These are phyloP conservation scores for Acridotheres tristis DNA, from an alignment of 2,797 vertebrate genomes.

Conservation along the genomic window DNA sequence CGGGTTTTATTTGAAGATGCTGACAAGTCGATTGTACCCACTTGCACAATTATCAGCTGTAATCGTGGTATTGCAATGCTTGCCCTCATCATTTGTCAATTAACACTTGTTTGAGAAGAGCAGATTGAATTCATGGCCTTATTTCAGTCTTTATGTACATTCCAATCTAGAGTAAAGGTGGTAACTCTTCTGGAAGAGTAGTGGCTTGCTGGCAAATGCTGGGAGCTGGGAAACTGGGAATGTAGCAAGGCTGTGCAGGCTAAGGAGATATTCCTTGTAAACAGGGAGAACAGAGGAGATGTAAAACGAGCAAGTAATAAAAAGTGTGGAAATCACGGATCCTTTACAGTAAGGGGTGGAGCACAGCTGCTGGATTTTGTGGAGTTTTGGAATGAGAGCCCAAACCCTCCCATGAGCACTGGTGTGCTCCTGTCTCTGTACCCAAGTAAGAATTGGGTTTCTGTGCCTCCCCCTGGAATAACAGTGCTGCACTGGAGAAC, in stretches of 20 bases:
- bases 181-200: not conserved
- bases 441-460: not conserved
- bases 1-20: conserved; percentile 33
- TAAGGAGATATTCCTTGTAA: not conserved
- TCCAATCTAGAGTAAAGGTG: not conserved
- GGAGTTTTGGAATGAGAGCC: not conserved
- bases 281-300: not conserved
- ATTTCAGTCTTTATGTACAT: not conserved
- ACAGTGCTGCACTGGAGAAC: not conserved
- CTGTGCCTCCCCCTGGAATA: not conserved
- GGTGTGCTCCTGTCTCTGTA: not conserved
- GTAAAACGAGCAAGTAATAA: not conserved
- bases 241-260: not conserved
- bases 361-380: not conserved
- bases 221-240: not conserved
- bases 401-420: not conserved
- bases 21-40: not conserved
- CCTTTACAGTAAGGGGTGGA: not conserved
- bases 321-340: not conserved
- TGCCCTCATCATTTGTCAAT: conserved; percentile 33
- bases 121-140: not conserved
- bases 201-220: not conserved
- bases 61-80: conserved; percentile 9
- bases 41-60: not conserved
- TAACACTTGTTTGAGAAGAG: conserved; percentile 29